Evolutionary conservation across 2,888 invertebrate genomes (phyloP), one percentile per base, ranked within the genome.

Genomic region (Anagyrus pseudococci): DNA sequence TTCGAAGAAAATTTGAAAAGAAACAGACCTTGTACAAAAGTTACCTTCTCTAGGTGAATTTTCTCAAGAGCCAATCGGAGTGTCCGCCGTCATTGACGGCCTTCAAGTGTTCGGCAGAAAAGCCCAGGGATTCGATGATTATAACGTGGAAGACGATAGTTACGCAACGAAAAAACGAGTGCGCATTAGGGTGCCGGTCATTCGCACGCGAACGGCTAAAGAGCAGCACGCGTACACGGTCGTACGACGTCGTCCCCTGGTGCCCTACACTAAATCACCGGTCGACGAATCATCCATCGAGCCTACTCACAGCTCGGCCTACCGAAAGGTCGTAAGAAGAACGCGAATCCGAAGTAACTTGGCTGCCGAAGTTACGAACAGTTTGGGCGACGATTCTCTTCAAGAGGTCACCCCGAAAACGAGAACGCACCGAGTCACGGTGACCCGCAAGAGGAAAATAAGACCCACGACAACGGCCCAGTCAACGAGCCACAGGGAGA

Each of bases 121-220:
- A 59, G 37, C 56, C 20, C 37, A 41, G 26, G 58, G 47, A 13
- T 6, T 23, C 2, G 63, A 68, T 40, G 59, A 68, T 23, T 64
- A 67, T 43, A 46, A 48, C 13, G 40, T 22, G 23, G 70, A 68
- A 59, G 44, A 53, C 23, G 55, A 53, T 44, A 25, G 56, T 25
- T 41, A 59, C 22, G 17, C 17, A 4, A 13, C 58, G 13, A 52
- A 40, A 33, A 80, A 77, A 68, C 73, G 78, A 62, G 75, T 82
- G 1, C 73, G 78, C 58, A 75, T 82, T 23, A 77, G 80, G 59
- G 78, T 82, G 17, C 82, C 82, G 1, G 73, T 81, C 2, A 70
- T 74, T 25, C 73, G 73, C 47, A 72, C 67, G 40, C 75, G 75
- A 67, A 69, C 62, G 33, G 72, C 33, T 17, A 62, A n/a, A 48